Percentiles rank a stretch among this genome's conserved stretches.
phyloP scores from a whole-genome alignment of 2,888 invertebrate species.

The Torymus auratus region DNA sequence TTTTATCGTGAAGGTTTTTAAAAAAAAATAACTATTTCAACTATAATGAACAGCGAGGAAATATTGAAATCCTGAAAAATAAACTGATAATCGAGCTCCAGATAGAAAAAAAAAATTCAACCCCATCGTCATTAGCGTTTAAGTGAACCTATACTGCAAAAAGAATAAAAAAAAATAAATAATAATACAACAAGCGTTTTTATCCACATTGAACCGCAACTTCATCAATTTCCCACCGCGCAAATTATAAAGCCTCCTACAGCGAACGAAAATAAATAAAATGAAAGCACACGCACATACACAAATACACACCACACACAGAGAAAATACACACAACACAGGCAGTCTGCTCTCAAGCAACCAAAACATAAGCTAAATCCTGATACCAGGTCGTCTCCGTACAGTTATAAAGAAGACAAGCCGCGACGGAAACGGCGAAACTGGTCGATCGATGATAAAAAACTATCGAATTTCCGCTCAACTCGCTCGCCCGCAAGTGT shows the following conservation, averaged over 20 bases:
- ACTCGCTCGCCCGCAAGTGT: constrained; percentile 1
- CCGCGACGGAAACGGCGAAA: constrained; percentile 30
- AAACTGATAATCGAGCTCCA: constrained; percentile 47
- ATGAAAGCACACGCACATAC: constrained; percentile 53
- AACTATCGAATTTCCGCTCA: constrained; percentile 4
- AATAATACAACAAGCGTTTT: constrained; percentile 55
- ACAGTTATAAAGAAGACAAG: constrained; percentile 68
- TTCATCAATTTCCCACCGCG: constrained; percentile 48
- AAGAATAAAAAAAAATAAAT: constrained; percentile 57
- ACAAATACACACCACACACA: constrained; percentile 50
- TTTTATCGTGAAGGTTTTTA: constrained; percentile 44
- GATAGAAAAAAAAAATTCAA: constrained; percentile 33
- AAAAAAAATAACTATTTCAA: constrained; percentile 46
- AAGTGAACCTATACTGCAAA: constrained; percentile 38
- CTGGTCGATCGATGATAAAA: constrained; percentile 2
- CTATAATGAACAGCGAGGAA: constrained; percentile 37
- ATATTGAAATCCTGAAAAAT: constrained; percentile 27
- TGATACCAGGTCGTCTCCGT: constrained; percentile 75
- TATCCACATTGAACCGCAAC: constrained; percentile 36
- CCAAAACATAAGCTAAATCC: constrained; percentile 70
- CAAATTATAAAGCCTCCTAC: constrained; percentile 58
- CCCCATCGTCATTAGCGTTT: constrained; percentile 41
- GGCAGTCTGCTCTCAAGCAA: constrained; percentile 72
- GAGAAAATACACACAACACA: constrained; percentile 59
- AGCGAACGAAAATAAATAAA: constrained; percentile 39